Conservation (phyloP, 2,797 vertebrate genomes). For the Enteromius radiatus region DNA sequence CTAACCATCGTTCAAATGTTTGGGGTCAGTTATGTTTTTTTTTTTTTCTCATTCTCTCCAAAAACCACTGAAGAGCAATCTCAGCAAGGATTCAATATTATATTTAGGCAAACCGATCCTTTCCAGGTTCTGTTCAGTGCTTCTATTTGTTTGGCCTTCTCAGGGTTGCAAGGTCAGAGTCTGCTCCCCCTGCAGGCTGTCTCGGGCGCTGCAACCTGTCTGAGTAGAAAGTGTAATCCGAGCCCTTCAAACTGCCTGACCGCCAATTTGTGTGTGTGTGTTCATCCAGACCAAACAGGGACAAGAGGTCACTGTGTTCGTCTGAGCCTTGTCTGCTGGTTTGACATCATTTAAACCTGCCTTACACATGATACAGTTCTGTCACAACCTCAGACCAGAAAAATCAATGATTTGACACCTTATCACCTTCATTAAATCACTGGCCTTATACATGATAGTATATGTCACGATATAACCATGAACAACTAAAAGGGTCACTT, state of each 20-base stretch:
- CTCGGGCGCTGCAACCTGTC: slow-evolving; percentile 30
- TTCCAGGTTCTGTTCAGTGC: neutral
- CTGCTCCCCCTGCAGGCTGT: slow-evolving; percentile 69
- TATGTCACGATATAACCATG: neutral
- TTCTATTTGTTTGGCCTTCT: neutral
- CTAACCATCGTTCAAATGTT: neutral
- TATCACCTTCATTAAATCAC: slow-evolving; percentile 16
- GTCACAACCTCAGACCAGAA: neutral
- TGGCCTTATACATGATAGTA: neutral
- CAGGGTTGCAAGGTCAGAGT: neutral
- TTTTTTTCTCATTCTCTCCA: neutral
- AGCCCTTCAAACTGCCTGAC: slow-evolving; percentile 73
- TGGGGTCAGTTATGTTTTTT: too few species aligned
- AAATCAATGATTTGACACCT: slow-evolving; percentile 43
- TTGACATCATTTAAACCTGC: slow-evolving; percentile 27
- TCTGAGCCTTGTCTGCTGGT: slow-evolving; percentile 46
- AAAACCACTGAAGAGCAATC: neutral
- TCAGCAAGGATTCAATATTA: neutral
- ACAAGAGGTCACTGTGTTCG: slow-evolving; percentile 69
- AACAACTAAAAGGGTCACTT: neutral
- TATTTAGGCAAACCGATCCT: slow-evolving; percentile 4
- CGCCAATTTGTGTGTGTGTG: slow-evolving; percentile 48
- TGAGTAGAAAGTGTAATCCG: slow-evolving; percentile 66
- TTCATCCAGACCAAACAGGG: slow-evolving; percentile 74
- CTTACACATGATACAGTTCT: slow-evolving; percentile 24